A percentile compares a stretch with the other conserved stretches of the same genome.
Evolutionary conservation across 2,888 invertebrate genomes (phyloP).

Genomic region (Chrysomela aeneicollis): DNA sequence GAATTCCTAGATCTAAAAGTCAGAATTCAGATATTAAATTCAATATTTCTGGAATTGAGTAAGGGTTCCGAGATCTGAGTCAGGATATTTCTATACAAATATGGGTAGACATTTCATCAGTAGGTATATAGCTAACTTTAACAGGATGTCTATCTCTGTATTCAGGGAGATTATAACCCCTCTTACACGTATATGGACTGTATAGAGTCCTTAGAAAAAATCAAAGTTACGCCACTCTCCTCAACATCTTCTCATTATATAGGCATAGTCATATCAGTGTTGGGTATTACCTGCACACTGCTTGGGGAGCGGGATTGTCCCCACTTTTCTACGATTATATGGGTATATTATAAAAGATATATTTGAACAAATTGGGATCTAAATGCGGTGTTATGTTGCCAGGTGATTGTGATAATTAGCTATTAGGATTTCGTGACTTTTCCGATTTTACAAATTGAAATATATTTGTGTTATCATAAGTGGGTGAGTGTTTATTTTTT

Average conservation of each 20-base stretch:
- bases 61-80: no score
- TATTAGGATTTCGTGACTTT: constrained; percentile 16
- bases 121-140: no score
- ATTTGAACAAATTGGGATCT: constrained; percentile 15
- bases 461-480: background rate
- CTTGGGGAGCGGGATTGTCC: background rate
- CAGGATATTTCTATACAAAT: no score
- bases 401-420: constrained; percentile 8
- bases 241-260: background rate
- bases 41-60: no score
- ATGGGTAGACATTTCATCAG: no score
- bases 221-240: background rate
- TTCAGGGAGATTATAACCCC: no score
- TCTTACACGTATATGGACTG: no score
- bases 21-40: no score
- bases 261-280: constrained; percentile 6
- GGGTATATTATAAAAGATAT: constrained; percentile 7
- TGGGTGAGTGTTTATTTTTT: constrained; percentile 13
- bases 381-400: constrained; percentile 17
- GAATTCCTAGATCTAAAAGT: no score
- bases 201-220: background rate
- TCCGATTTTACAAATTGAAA: constrained; percentile 5
- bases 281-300: constrained; percentile 8
- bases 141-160: no score
- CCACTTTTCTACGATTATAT: constrained; percentile 9